Conservation (phyloP, 2,797 vertebrate species). For the Gambelia wislizenii region DNA sequence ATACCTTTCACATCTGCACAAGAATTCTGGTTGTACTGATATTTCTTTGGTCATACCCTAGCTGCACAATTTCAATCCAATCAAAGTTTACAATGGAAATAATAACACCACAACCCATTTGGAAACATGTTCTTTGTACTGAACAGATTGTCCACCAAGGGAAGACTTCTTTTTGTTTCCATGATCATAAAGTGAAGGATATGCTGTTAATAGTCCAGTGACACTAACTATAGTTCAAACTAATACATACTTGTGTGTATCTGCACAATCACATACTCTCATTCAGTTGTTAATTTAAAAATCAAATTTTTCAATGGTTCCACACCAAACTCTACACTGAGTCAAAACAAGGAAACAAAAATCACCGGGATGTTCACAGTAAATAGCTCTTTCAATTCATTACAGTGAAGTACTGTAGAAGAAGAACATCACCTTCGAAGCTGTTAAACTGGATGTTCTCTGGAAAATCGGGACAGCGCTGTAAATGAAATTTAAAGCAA, state of each 20-base stretch:
- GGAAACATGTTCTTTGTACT: slow-evolving; percentile 39
- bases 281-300: slow-evolving; percentile 56
- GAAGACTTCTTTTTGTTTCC: slow-evolving; percentile 48
- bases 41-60: slow-evolving; percentile 13
- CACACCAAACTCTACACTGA: slow-evolving; percentile 57
- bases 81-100: slow-evolving; percentile 38
- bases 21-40: neutral
- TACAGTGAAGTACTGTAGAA: slow-evolving; percentile 63
- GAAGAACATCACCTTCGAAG: slow-evolving; percentile 68
- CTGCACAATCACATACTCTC: slow-evolving; percentile 52
- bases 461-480: slow-evolving; percentile 65
- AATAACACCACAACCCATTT: slow-evolving; percentile 36
- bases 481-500: slow-evolving; percentile 71
- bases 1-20: neutral
- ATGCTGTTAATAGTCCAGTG: slow-evolving; percentile 54
- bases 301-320: slow-evolving; percentile 53
- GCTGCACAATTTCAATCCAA: neutral
- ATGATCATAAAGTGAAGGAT: slow-evolving; percentile 48
- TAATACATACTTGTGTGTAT: slow-evolving; percentile 48
- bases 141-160: slow-evolving; percentile 15
- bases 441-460: slow-evolving; percentile 65
- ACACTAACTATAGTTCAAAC: slow-evolving; percentile 57
- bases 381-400: slow-evolving; percentile 61
- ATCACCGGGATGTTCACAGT: slow-evolving; percentile 55
- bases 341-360: slow-evolving; percentile 30